phyloP scores from a whole-genome alignment of 2,888 invertebrate species.

The Sinodicranocentrus sp. region DNA sequence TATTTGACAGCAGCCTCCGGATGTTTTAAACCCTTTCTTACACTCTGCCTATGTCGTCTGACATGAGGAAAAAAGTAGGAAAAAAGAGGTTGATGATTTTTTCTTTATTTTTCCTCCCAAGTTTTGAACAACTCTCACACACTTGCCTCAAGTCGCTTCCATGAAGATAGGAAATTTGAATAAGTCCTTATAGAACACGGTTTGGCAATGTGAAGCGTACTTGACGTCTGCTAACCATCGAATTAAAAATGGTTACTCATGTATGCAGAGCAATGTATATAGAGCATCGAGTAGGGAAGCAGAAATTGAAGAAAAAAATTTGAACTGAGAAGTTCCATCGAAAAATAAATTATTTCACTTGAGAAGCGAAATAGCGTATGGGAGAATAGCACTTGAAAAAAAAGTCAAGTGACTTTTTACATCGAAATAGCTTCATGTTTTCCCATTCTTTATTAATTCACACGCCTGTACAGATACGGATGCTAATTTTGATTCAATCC shows the following conservation, averaged over 20 bases:
- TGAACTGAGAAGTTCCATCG: not conserved
- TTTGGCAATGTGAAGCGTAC: not conserved
- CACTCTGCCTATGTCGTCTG: conserved; percentile 18
- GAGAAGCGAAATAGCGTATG: not conserved
- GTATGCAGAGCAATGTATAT: too few species aligned
- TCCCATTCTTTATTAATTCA: conserved; percentile 10
- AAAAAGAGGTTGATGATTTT: too few species aligned
- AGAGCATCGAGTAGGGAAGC: not conserved
- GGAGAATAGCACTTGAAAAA: not conserved
- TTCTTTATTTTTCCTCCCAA: conserved; percentile 1
- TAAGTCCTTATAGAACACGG: not conserved
- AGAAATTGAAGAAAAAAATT: not conserved
- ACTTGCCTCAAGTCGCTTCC: not conserved
- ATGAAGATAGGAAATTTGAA: conserved; percentile 28
- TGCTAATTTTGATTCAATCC: conserved; percentile 49
- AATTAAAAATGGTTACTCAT: conserved; percentile 4
- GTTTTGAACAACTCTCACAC: not conserved
- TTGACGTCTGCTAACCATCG: conserved; percentile 1
- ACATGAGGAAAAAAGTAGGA: not conserved
- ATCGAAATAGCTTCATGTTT: not conserved
- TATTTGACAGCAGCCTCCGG: conserved; percentile 56
- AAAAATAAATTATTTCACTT: not conserved
- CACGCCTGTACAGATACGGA: conserved; percentile 18
- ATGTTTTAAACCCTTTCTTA: conserved; percentile 42
- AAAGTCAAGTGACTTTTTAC: conserved; percentile 22